Evolutionary conservation across 1,140 invertebrate genomes (phyloP), one percentile per base, ranked within the genome.

Genomic region (Laodelphax striatellus): DNA sequence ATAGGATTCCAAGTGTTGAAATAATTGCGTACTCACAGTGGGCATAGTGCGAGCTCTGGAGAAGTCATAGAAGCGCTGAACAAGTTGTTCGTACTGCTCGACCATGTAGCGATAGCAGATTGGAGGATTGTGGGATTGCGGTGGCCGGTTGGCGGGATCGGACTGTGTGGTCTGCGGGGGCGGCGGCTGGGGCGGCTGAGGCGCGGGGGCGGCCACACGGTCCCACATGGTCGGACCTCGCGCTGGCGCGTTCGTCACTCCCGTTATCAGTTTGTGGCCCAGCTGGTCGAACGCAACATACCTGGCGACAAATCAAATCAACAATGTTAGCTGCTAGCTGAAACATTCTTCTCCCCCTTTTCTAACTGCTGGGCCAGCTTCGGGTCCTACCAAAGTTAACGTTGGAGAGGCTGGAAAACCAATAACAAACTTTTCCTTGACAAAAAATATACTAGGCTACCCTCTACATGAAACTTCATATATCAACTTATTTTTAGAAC

Each of bases 281-380:
- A 86, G 76, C 58, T 80, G 80, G 73, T 93, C 90, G 76, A 94
- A 94, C 22, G 86, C 82, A 22, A 94, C 86, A 77, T 87, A 92
- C 71, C 89, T 90, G 71, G 59, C 34, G 77, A 76, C 68, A 71
- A 63, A 28, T 28, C 6, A 28, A 28, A 28, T 28, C 6, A 28
- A 28, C 55, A 66, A 53, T 60, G 24, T 28, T 28, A 6, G n/a
- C n/a, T n/a, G n/a, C n/a, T n/a, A n/a, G n/a, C n/a, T n/a, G 62
- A 53, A 58, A 21, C 9, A 55, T 6, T 34, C 6, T 28, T 28
- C 24, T 28, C 24, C 24, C 24, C 6, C 6, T 28, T 28, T n/a
- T n/a, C n/a, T n/a, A n/a, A n/a, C n/a, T n/a, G n/a, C n/a, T n/a
- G n/a, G n/a, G n/a, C n/a, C n/a, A n/a, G n/a, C n/a, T n/a, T n/a